These are phyloP conservation scores for Andrena praecox DNA, from an alignment of 2,888 invertebrate species.

Conservation along the genomic window DNA sequence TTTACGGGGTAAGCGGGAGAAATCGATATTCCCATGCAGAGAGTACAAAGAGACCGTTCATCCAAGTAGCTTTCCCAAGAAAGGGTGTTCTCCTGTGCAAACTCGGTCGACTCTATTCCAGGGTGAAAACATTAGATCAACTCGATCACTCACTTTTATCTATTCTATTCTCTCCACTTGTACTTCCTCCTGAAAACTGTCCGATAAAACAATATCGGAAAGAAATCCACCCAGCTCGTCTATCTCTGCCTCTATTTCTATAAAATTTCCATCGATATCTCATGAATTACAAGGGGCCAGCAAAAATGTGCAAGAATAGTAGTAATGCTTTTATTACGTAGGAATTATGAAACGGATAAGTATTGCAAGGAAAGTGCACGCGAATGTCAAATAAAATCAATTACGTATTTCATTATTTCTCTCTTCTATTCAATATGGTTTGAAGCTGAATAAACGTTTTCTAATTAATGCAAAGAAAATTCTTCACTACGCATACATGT, in stretches of 20 bases:
- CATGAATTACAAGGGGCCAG: constrained; percentile 31
- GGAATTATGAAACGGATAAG: no score
- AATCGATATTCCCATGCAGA: constrained; percentile 10
- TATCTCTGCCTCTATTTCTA: not conserved
- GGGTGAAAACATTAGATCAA: constrained; percentile 67
- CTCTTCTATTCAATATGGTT: no score
- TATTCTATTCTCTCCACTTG: constrained; percentile 37
- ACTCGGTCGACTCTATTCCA: constrained; percentile 58
- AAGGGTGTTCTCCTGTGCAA: constrained; percentile 49
- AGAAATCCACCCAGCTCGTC: constrained; percentile 27
- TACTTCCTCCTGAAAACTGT: constrained; percentile 49
- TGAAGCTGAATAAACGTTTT: no score
- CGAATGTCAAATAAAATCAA: no score
- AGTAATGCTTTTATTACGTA: no score
- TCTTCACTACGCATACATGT: no score
- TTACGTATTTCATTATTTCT: no score
- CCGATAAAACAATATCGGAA: constrained; percentile 66
- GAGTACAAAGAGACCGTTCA: not conserved
- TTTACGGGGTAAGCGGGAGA: not conserved
- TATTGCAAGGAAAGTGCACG: no score
- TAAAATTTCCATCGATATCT: constrained; percentile 23
- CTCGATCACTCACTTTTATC: constrained; percentile 58
- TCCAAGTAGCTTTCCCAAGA: constrained; percentile 21
- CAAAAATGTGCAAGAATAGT: no score
- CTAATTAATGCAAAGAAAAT: no score